Evolutionary conservation across 2,113 vertebrate genomes (phyloP), one percentile per base, ranked within the genome.

Genomic region (Poicephalus meyeri): DNA sequence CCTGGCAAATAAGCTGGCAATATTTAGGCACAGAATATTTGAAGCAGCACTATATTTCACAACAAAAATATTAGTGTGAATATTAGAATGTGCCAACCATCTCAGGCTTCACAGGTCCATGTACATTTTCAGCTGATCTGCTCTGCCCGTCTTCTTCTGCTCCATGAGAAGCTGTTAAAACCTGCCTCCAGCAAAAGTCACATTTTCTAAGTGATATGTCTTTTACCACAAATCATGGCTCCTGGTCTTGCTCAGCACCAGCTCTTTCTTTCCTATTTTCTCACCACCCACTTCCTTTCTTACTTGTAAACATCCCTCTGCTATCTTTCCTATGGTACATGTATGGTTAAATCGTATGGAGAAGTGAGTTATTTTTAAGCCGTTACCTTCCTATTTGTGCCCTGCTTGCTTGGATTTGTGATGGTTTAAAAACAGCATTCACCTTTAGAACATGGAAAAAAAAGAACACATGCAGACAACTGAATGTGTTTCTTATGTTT

Each of bases 1-100:
- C 83, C 90, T 90, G 87, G 95, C 76, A 94, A 91, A 83, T 78
- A 94, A 86, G 11, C 71, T 91, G 82, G 78, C 94, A 88, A 78
- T 84, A 86, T 83, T 94, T 96, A 69, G 91, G 37, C 29, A 66
- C 26, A 71, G 52, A 94, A 58, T 93, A 90, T 94, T 80, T 88
- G 86, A 91, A 35, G 35, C 21, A 83, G n/a, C n/a, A 86, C 66
- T 72, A 49, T 44, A 87, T 11, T 87, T 86, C 64, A 73, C 29
- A 83, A 86, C 42, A 91, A 74, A 96, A 96, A 91, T 86, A 93
- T 93, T 94, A 91, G 35, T 66, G 49, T 88, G 42, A 66, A 25
- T 90, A 86, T 88, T 88, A 91, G 47, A 90, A 83, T 84, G 82
- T 44, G 60, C 35, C 71, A 94, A 93, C 18, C 41, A 73, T 86